Evolutionary conservation across 1,140 invertebrate genomes (phyloP).

Genomic region (Drosophila orosa): DNA sequence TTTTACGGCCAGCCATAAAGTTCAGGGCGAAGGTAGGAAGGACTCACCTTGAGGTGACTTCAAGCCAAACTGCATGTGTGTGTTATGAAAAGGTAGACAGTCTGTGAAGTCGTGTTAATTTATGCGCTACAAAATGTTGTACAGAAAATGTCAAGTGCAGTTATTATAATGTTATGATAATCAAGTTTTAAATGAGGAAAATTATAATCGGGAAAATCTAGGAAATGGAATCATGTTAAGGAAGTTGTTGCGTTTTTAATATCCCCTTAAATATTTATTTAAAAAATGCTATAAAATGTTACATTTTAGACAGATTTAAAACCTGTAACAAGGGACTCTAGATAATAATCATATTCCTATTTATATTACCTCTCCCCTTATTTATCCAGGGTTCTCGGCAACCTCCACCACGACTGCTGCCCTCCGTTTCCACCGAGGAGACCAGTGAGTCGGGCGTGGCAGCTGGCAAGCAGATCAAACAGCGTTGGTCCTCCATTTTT

Average conservation of each 20-base stretch:
- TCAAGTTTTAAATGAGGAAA: not conserved
- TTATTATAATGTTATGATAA: not conserved
- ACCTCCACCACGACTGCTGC: constrained; percentile 72
- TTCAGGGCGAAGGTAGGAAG: not conserved
- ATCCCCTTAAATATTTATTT: no score
- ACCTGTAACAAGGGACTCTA: not conserved
- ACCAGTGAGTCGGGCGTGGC: constrained; percentile 83
- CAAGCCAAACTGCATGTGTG: not conserved
- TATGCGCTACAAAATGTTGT: not conserved
- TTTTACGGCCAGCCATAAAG: not conserved
- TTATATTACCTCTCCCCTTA: not conserved
- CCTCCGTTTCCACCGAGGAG: constrained; percentile 86
- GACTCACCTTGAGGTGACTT: not conserved
- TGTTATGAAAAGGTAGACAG: not conserved
- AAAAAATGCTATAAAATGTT: not conserved
- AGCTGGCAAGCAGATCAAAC: constrained; percentile 85
- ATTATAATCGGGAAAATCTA: not conserved
- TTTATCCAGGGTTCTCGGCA: constrained; percentile 67
- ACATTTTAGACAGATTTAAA: not conserved
- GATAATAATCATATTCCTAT: not conserved
- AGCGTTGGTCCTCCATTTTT: constrained; percentile 89
- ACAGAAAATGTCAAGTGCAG: not conserved
- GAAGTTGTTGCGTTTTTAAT: no score
- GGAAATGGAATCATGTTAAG: no score
- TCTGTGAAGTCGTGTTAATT: not conserved